A percentile compares a stretch with the other conserved stretches of the same genome.
Conservation (phyloP, 1,140 invertebrate species). For the Brachionus angularis region DNA sequence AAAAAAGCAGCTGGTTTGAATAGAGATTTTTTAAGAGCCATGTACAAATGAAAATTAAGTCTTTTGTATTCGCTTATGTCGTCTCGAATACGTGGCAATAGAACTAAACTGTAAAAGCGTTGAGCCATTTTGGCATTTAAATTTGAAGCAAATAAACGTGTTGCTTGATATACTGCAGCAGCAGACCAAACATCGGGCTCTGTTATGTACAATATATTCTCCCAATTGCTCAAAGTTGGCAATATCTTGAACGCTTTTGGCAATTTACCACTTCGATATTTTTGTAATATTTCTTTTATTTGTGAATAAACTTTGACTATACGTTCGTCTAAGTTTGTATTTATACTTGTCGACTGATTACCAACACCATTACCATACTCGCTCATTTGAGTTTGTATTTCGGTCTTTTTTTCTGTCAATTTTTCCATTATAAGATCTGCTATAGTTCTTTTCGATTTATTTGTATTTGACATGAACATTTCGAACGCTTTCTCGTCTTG, state of each 20-base stretch:
- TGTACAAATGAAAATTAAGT: constrained; percentile 93
- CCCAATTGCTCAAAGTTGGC: constrained; percentile 88
- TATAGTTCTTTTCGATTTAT: constrained; percentile 66
- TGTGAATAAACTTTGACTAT: constrained; percentile 55
- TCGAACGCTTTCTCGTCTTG: constrained; percentile 81
- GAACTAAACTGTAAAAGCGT: constrained; percentile 86
- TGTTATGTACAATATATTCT: constrained; percentile 66
- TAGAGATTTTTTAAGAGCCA: constrained; percentile 82
- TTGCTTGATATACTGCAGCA: constrained; percentile 90
- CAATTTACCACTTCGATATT: constrained; percentile 88
- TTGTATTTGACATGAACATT: constrained; percentile 74
- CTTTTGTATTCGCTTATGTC: constrained; percentile 90
- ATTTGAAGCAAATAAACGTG: constrained; percentile 90
- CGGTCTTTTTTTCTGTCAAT: constrained; percentile 84
- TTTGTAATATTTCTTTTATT: constrained; percentile 75
- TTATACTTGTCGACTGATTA: constrained; percentile 16
- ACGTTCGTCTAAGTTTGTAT: constrained; percentile 50
- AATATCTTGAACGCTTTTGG: constrained; percentile 98
- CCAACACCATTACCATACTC: constrained; percentile 51
- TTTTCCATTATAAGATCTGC: constrained; percentile 87
- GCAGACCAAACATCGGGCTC: constrained; percentile 68
- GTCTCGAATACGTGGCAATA: constrained; percentile 86
- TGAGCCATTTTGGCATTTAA: constrained; percentile 93
- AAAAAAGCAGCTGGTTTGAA: constrained; percentile 98
- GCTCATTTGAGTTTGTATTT: constrained; percentile 77